Conservation (phyloP, 2,888 invertebrate species). For the Notocelia uddmanniana region DNA sequence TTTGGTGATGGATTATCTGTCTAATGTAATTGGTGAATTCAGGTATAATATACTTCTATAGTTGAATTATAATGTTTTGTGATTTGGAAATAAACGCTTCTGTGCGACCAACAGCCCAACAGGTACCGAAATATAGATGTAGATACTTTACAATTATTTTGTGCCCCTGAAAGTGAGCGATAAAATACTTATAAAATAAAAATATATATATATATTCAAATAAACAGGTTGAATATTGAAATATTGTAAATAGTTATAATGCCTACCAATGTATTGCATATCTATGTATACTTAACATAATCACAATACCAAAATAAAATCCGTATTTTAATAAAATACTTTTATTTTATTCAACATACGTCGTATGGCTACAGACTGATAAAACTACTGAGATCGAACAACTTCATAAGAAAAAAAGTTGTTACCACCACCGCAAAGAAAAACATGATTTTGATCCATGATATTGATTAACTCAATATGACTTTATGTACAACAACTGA, state of each 20-base stretch:
- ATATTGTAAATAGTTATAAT: slow-evolving; percentile 37
- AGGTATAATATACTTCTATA: too few species aligned
- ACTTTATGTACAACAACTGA: neutral
- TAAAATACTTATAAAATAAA: neutral
- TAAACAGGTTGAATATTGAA: neutral
- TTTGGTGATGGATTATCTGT: too few species aligned
- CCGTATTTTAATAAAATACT: slow-evolving; percentile 21
- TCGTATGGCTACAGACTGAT: neutral
- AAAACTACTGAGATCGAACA: slow-evolving; percentile 1
- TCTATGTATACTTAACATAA: slow-evolving; percentile 33
- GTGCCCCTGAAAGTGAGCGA: neutral
- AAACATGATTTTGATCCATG: neutral
- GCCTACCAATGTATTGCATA: slow-evolving; percentile 24
- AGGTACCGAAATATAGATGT: too few species aligned
- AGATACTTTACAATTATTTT: neutral
- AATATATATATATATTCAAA: neutral
- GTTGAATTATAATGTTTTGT: too few species aligned
- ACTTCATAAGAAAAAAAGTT: neutral
- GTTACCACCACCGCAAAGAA: neutral
- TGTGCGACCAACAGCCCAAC: too few species aligned
- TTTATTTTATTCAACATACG: neutral
- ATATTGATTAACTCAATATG: neutral
- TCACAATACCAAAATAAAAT: slow-evolving; percentile 40
- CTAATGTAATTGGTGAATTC: too few species aligned
- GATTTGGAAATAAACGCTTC: too few species aligned